Evolutionary conservation across 2,797 vertebrate genomes (phyloP).

Genomic region (Rhabdomys pumilio): DNA sequence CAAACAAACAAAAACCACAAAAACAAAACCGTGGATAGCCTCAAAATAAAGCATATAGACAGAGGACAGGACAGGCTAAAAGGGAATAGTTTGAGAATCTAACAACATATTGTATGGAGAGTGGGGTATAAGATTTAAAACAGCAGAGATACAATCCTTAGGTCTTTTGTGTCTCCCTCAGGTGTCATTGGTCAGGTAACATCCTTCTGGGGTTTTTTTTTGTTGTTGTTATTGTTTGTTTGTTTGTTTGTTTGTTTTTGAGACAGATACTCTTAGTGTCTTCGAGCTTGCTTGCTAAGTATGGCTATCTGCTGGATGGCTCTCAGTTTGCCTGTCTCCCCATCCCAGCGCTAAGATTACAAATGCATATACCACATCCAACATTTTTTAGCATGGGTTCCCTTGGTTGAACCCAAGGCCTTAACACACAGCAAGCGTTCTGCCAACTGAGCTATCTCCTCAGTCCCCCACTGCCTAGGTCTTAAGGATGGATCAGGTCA

Average conservation of each 20-base stretch:
- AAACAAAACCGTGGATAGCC: background rate
- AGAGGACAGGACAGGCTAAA: background rate
- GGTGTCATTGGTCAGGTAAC: background rate
- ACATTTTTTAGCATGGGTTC: background rate
- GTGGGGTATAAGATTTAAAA: background rate
- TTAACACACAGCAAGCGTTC: background rate
- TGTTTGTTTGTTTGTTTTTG: background rate
- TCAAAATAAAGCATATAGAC: background rate
- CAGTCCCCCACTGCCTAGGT: background rate
- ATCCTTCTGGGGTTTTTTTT: background rate
- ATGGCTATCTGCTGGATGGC: background rate
- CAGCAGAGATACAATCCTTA: background rate
- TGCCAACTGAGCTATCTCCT: background rate
- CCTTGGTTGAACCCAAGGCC: background rate
- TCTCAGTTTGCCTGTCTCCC: background rate
- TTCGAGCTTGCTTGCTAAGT: background rate
- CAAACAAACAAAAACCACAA: background rate
- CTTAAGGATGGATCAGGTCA: background rate
- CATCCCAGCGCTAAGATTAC: background rate
- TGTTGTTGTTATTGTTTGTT: background rate
- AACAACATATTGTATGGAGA: accelerated
- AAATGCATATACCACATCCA: background rate
- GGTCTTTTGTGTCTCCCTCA: background rate
- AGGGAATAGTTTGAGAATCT: accelerated
- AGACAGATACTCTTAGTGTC: background rate